Conservation (phyloP, 2,113 vertebrate genomes). For the Strigops habroptila region DNA sequence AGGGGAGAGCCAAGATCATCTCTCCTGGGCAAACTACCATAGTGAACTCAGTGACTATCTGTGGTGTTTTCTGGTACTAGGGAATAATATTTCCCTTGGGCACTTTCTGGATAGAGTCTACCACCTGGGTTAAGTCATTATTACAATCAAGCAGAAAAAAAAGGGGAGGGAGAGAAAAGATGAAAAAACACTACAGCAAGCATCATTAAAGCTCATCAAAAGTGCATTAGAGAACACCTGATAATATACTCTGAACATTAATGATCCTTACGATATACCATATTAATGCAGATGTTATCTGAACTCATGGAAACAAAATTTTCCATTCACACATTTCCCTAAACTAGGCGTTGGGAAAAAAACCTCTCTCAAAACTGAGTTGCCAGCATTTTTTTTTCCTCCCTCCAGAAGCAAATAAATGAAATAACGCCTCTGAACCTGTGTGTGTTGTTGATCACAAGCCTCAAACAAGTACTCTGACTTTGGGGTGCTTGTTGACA, state of each 20-base stretch:
- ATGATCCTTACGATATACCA: slow-evolving; percentile 63
- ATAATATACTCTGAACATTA: slow-evolving; percentile 68
- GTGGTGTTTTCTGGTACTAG: slow-evolving; percentile 70
- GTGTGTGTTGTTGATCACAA: not conserved
- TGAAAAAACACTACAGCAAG: slow-evolving; percentile 63
- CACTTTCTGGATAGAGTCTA: slow-evolving; percentile 54
- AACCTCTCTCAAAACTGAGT: not conserved
- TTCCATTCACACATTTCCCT: slow-evolving; percentile 14
- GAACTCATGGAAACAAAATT: slow-evolving; percentile 32
- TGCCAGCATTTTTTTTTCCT: not conserved
- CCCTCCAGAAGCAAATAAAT: not conserved
- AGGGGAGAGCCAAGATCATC: slow-evolving; percentile 13
- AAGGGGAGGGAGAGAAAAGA: not conserved
- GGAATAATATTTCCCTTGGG: slow-evolving; percentile 72
- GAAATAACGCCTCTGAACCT: not conserved
- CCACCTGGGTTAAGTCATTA: slow-evolving; percentile 78
- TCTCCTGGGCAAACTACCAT: slow-evolving; percentile 27
- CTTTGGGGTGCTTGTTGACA: not conserved
- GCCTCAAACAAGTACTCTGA: not conserved
- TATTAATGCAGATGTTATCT: slow-evolving; percentile 64
- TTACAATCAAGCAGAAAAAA: slow-evolving; percentile 53
- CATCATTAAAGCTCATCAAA: slow-evolving; percentile 74
- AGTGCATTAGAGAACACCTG: slow-evolving; percentile 73
- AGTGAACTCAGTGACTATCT: slow-evolving; percentile 52
- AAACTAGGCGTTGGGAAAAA: not conserved